Percentiles rank a stretch among this genome's conserved stretches.
phyloP scores from a whole-genome alignment of 2,888 invertebrate species.

The Morinoia aosen region DNA sequence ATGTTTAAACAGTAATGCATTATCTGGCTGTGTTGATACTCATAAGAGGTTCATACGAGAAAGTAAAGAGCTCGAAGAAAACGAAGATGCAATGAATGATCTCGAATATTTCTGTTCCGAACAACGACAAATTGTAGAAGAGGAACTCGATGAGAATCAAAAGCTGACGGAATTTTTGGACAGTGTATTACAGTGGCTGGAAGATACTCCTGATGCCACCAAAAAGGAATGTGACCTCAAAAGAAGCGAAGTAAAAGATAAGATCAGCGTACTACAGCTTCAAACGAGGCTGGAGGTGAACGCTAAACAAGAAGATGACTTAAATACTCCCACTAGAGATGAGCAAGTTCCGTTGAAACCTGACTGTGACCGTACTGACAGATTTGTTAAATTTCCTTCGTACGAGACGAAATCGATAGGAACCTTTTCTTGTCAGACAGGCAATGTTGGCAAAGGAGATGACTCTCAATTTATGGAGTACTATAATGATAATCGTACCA shows the following conservation, averaged over 20 bases:
- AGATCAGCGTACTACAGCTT: too few species aligned
- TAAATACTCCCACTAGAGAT: too few species aligned
- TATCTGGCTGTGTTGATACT: neutral
- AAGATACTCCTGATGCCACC: neutral
- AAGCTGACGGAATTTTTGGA: neutral
- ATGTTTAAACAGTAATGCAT: neutral
- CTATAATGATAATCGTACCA: too few species aligned
- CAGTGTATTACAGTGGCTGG: neutral
- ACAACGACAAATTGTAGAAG: neutral
- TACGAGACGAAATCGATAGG: too few species aligned
- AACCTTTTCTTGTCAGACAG: too few species aligned
- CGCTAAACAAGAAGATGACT: too few species aligned
- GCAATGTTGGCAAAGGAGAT: too few species aligned
- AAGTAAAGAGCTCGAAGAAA: neutral
- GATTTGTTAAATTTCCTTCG: too few species aligned
- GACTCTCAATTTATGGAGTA: too few species aligned
- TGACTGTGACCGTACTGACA: too few species aligned
- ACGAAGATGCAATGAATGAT: constrained; percentile 6
- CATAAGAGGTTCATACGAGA: neutral
- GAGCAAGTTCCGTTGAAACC: too few species aligned
- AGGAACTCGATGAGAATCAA: neutral
- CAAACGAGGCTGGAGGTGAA: too few species aligned
- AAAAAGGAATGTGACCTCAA: neutral
- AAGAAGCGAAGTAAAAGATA: neutral
- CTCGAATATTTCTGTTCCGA: neutral